A percentile compares a stretch with the other conserved stretches of the same genome.
Evolutionary conservation across 2,888 invertebrate species (phyloP).

Genomic region (Drosophila multiciliata): DNA sequence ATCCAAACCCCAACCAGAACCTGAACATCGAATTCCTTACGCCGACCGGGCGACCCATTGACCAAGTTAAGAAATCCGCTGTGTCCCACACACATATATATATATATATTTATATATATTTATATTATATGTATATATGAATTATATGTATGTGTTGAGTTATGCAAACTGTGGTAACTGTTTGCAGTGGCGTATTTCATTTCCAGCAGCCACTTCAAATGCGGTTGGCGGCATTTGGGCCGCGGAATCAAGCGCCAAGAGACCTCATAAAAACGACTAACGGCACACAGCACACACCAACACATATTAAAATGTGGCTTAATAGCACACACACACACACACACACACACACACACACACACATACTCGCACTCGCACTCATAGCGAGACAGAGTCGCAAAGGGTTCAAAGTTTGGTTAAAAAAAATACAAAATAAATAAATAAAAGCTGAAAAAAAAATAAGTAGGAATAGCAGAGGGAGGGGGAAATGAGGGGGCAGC

Average conservation of each 20-base stretch:
- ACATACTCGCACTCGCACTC: slow-evolving; percentile 1
- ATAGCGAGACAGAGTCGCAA: slow-evolving; percentile 40
- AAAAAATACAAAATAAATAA: slow-evolving; percentile 21
- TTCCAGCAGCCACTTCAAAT: slow-evolving; percentile 79
- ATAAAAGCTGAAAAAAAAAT: background rate
- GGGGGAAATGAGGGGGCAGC: slow-evolving; percentile 11
- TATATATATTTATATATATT: background rate
- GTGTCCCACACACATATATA: slow-evolving; percentile 23
- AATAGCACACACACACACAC: slow-evolving; percentile 59
- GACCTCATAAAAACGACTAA: slow-evolving; percentile 81
- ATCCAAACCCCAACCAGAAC: background rate
- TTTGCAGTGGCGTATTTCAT: slow-evolving; percentile 71
- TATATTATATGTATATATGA: slow-evolving; percentile 1
- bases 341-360: slow-evolving; percentile 9
- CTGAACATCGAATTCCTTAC: slow-evolving; percentile 14
- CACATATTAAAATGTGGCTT: slow-evolving; percentile 75
- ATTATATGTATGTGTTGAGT: slow-evolving; percentile 53
- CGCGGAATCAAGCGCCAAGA: slow-evolving; percentile 80
- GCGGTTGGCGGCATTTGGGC: slow-evolving; percentile 78
- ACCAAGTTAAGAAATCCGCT: slow-evolving; percentile 72
- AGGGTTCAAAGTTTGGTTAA: slow-evolving; percentile 69
- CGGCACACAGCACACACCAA: slow-evolving; percentile 58
- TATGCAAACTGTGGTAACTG: slow-evolving; percentile 69
- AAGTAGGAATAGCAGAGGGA: slow-evolving; percentile 6
- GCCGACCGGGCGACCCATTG: slow-evolving; percentile 73